phyloP scores from a whole-genome alignment of 2,797 vertebrate species.

The Catostomus latipinnis region DNA sequence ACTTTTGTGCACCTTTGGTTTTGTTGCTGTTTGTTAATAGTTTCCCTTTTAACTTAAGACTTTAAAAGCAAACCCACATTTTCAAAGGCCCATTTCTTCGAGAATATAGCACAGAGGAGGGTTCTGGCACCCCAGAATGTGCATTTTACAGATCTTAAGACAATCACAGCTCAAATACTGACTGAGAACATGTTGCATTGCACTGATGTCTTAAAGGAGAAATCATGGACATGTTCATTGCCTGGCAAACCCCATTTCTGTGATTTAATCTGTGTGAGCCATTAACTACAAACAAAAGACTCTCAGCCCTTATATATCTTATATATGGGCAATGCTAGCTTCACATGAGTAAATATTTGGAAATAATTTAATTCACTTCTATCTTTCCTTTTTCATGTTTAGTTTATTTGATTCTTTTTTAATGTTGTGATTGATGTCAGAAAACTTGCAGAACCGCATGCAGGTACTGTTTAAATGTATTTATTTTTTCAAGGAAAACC shows the following conservation, averaged over 20 bases:
- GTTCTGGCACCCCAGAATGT: constrained; percentile 30
- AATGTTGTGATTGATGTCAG: background rate
- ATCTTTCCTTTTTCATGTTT: background rate
- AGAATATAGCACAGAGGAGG: constrained; percentile 49
- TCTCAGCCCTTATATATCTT: constrained; percentile 38
- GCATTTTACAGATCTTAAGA: constrained; percentile 43
- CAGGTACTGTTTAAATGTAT: background rate
- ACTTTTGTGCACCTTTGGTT: constrained; percentile 15
- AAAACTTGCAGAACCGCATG: background rate
- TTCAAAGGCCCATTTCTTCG: constrained; percentile 33
- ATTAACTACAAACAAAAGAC: constrained; percentile 15
- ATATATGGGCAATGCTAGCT: constrained; percentile 23
- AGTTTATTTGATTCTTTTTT: background rate
- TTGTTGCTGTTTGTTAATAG: constrained; percentile 40
- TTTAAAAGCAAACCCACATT: constrained; percentile 13
- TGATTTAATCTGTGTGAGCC: constrained; percentile 32
- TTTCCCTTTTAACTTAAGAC: constrained; percentile 29
- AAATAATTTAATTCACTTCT: constrained; percentile 4
- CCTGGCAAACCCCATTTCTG: constrained; percentile 19
- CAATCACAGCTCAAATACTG: constrained; percentile 47
- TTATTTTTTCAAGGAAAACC: background rate
- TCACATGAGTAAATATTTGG: constrained; percentile 9
- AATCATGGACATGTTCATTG: constrained; percentile 27
- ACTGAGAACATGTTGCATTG: constrained; percentile 7
- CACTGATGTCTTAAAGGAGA: constrained; percentile 31